Base-by-base conservation (phyloP, 1,140 invertebrate genomes). In the Mylabris phalerata region DNA sequence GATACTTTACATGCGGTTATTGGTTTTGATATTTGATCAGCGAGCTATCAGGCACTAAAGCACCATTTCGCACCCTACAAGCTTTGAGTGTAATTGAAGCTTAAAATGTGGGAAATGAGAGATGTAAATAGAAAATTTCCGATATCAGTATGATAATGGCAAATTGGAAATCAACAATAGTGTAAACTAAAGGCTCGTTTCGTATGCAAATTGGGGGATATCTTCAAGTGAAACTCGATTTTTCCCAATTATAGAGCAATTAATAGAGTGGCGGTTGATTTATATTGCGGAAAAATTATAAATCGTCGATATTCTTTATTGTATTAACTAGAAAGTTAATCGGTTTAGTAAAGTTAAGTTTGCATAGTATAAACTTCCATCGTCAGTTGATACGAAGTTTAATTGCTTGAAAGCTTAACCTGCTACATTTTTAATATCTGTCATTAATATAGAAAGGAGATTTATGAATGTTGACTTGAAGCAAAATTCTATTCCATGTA, bases 391-490 rank as follows among this genome's bases (percentile, higher is more conserved):
- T 52, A 44, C 50, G 10, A 10, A 32, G 42, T 45, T 54, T 54
- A 54, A 54, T 54, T 54, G 45, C 51, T 54, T 54, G 51, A 54
- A 54, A 54, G 51, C 51, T 42, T 9, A n/a, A 38, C 41, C 25
- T 54, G 27, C 42, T 54, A 45, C 43, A 54, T 54, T 54, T 54
- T 54, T 54, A 54, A 54, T 54, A 46, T 45, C 26, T 54, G 51
- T 46, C 26, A 54, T 54, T 54, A 54, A 45, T 54, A 44, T 11
- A 46, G 19, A 32, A 54, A 54, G 19, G 25, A 52, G 32, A 52
- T 43, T 54, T 45, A 54, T 46, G 41, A 43, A 32, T 32, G 32
- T 32, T 32, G 7, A 32, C 32, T 32, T 7, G 32, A 32, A 4
- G 32, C 4, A 32, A 19, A 32, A 32, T 7, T 5, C 4, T 32